Conservation (phyloP, 2,113 vertebrate genomes). For the Anthoscopus minutus region DNA sequence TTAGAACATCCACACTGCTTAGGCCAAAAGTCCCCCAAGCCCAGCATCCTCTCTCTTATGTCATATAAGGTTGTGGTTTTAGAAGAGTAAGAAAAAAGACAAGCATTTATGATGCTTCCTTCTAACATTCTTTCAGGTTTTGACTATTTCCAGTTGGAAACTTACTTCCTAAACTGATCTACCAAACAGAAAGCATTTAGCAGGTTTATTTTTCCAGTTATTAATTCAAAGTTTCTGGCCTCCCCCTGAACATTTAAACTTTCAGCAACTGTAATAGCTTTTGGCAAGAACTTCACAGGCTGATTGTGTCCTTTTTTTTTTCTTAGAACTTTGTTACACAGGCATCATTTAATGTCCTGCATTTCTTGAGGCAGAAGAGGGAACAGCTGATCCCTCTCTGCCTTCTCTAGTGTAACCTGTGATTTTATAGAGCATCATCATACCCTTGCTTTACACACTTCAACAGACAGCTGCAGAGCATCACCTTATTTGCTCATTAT, state of each 20-base stretch:
- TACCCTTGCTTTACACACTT: background rate
- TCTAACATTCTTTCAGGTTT: background rate
- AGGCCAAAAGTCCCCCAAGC: background rate
- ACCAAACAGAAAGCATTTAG: background rate
- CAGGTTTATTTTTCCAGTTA: background rate
- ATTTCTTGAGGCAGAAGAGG: background rate
- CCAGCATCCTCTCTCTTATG: background rate
- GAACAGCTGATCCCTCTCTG: background rate
- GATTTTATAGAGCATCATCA: background rate
- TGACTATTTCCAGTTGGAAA: background rate
- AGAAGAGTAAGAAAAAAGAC: background rate
- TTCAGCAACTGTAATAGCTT: background rate
- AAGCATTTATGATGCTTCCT: background rate
- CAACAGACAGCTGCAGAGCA: background rate
- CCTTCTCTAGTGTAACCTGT: background rate
- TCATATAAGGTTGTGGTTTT: background rate
- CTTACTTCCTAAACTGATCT: background rate
- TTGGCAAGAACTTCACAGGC: background rate
- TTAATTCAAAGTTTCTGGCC: background rate
- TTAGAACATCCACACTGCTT: background rate
- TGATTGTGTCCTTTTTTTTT: background rate
- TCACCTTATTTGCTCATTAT: background rate
- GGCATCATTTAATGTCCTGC: background rate
- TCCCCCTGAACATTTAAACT: background rate
- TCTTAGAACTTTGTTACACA: background rate